phyloP scores from a whole-genome alignment of 2,797 vertebrate genomes.

The Scomberomorus guttatus region DNA sequence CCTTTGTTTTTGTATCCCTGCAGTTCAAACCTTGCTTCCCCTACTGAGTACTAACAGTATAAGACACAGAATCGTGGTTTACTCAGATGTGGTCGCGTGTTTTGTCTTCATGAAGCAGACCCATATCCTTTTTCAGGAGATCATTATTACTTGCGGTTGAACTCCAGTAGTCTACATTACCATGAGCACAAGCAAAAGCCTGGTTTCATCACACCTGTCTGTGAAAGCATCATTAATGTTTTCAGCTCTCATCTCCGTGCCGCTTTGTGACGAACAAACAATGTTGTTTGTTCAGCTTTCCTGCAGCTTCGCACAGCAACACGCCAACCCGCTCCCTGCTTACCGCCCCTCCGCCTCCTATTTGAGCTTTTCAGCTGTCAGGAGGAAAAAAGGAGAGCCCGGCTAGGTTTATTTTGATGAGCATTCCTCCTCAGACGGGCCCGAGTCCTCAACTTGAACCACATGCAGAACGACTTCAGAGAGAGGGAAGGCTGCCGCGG shows the following conservation, averaged over 20 bases:
- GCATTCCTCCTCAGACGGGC: conserved; percentile 48
- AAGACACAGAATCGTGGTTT: not conserved
- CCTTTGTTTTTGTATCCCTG: conserved; percentile 31
- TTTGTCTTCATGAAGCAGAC: conserved; percentile 4
- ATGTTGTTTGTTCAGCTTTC: conserved; percentile 80
- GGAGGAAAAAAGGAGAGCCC: conserved; percentile 15
- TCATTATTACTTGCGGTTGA: not conserved
- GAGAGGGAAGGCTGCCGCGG: conserved; percentile 5
- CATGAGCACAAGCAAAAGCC: conserved; percentile 30
- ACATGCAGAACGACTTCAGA: conserved; percentile 57
- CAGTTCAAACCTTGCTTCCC: conserved; percentile 5
- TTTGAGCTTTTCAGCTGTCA: conserved; percentile 32
- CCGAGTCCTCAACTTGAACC: conserved; percentile 68
- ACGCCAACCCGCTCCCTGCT: conserved; percentile 14
- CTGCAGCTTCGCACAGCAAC: conserved; percentile 49
- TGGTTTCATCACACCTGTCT: conserved; percentile 24
- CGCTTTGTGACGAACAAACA: conserved; percentile 53
- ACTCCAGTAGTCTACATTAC: conserved; percentile 24
- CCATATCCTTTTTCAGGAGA: not conserved
- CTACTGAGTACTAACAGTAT: not conserved
- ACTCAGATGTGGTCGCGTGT: conserved; percentile 20
- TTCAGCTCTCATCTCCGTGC: conserved; percentile 20
- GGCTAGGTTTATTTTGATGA: conserved; percentile 67
- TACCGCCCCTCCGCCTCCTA: conserved; percentile 3
- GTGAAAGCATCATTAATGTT: conserved; percentile 29